Conservation (phyloP, 2,888 invertebrate genomes). For the Aleiodes alternator region DNA sequence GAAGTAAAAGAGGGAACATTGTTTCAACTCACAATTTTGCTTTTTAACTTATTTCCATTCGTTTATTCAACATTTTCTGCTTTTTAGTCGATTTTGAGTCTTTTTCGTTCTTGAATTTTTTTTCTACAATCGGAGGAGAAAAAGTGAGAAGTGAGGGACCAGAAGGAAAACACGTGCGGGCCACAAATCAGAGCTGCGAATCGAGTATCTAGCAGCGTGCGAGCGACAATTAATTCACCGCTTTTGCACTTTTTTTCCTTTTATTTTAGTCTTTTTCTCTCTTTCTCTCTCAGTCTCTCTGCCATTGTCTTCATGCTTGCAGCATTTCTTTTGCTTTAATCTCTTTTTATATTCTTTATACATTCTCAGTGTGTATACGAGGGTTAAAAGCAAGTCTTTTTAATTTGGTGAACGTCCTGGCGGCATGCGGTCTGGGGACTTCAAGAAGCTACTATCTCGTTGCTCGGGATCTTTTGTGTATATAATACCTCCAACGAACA, state of each 20-base stretch:
- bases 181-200: conserved; percentile 53
- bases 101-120: too few relatives aligned
- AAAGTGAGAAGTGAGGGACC: conserved; percentile 49
- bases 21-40: conserved; percentile 35
- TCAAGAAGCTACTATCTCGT: conserved; percentile 19
- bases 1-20: conserved; percentile 34
- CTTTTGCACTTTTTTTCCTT: conserved; percentile 62
- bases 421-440: conserved; percentile 53
- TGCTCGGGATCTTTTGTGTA: conserved; percentile 23
- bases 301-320: conserved; percentile 54
- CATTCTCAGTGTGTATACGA: conserved; percentile 24
- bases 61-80: conserved; percentile 14
- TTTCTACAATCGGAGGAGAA: not conserved
- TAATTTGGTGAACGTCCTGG: conserved; percentile 52
- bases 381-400: conserved; percentile 32
- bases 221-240: conserved; percentile 73
- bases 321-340: conserved; percentile 10
- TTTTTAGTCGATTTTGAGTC: too few relatives aligned
- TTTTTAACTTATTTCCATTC: conserved; percentile 39
- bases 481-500: conserved; percentile 31
- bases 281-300: conserved; percentile 44
- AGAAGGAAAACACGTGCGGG: conserved; percentile 65
- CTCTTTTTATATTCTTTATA: conserved; percentile 15
- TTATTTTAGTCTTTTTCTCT: conserved; percentile 52
- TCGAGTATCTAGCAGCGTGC: conserved; percentile 62